A percentile compares a stretch with the other conserved stretches of the same genome.
Conservation (phyloP, 2,888 invertebrate species). For the Tipula unca region DNA sequence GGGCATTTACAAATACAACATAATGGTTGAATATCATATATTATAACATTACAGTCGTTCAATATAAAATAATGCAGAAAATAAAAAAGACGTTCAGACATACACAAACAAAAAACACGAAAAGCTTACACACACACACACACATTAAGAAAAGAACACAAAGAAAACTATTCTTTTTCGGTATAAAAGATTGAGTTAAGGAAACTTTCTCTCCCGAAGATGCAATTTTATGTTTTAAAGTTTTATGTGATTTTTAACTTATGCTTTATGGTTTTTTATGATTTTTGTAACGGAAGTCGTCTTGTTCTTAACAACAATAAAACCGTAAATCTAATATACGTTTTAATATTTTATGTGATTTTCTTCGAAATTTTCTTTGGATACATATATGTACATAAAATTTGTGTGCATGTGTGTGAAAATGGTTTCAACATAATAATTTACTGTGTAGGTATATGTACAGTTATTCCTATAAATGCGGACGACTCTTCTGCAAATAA, state of each 20-base stretch:
- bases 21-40: background rate
- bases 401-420: background rate
- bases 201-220: background rate
- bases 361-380: background rate
- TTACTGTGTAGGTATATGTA: background rate
- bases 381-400: background rate
- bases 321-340: background rate
- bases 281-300: background rate
- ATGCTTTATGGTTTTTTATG: background rate
- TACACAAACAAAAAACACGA: background rate
- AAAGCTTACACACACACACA: background rate
- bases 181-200: background rate
- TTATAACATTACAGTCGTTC: background rate
- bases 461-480: too few relatives aligned
- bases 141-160: background rate
- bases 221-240: background rate
- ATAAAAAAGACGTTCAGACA: background rate
- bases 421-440: background rate
- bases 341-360: background rate
- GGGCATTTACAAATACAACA: background rate
- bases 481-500: too few relatives aligned
- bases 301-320: background rate
- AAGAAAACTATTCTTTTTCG: background rate
- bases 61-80: background rate
- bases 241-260: conserved; percentile 8